Evolutionary conservation across 2,797 vertebrate genomes (phyloP), one percentile per base, ranked within the genome.

Genomic region (Sphaeramia orbicularis): DNA sequence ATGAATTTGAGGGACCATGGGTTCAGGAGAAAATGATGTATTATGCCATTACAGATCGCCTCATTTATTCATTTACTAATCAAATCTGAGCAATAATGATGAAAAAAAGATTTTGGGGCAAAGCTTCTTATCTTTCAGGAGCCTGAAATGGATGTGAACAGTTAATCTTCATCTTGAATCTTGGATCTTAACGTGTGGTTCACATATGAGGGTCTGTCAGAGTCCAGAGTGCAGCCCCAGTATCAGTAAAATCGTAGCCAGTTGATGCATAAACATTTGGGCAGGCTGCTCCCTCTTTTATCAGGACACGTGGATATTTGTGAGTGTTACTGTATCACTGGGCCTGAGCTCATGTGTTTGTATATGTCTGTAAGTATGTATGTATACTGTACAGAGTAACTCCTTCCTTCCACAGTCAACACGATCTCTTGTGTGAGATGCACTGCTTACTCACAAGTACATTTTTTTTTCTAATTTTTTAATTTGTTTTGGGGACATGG

Each of bases 311-410:
- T 61, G 66, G 67, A 50, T 57, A 2, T 71, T 27, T n/a, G 0
- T 73, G 52, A 35, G 47, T 59, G 59, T 71, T 52, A n/a, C 44
- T 78, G 64, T 77, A 35, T 72, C 71, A 64, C 61, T 74, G 69
- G 84, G 73, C 74, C 80, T 86, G 72, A 72, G 64, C 71, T 55
- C 69, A 37, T 51, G 68, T 87, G 40, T 76, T 9, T 81, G 72
- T 89, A 16, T 36, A 66, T 88, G 81, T 42, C 63, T 89, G 83
- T 80, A 60, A 74, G 49, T 86, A 14, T 62, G 52, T 78, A 44
- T 61, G 55, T 76, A 76, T 62, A 71, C 55, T 86, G 85, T 89
- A 78, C 81, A 87, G 71, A 79, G 52, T 7, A 19, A 71, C 59
- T 42, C 44, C 62, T 65, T 65, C 52, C 24, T 48, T 37, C 65